phyloP scores from a whole-genome alignment of 2,888 invertebrate species.

The Chloromyia formosa region DNA sequence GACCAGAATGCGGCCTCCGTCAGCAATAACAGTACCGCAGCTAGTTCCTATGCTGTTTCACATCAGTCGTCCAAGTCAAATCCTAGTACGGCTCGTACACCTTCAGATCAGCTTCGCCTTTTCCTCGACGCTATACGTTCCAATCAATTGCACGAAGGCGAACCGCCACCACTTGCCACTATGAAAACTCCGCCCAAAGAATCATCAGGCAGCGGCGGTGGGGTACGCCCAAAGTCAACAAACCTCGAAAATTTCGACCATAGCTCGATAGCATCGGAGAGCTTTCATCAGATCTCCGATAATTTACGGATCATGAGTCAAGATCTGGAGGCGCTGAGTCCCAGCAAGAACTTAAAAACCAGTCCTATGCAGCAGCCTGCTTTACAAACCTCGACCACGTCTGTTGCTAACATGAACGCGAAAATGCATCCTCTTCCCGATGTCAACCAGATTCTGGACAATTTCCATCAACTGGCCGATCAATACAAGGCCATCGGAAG shows the following conservation, averaged over 20 bases:
- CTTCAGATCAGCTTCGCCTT: slow-evolving; percentile 62
- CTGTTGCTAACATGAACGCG: neutral
- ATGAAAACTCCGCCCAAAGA: slow-evolving; percentile 52
- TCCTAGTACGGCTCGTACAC: slow-evolving; percentile 57
- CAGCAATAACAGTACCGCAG: neutral
- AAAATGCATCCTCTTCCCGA: slow-evolving; percentile 57
- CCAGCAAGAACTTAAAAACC: slow-evolving; percentile 51
- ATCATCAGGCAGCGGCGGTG: slow-evolving; percentile 51
- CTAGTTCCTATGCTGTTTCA: slow-evolving; percentile 44
- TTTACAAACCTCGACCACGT: neutral
- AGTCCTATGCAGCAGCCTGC: neutral
- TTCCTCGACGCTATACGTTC: slow-evolving; percentile 63
- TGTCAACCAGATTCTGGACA: slow-evolving; percentile 63
- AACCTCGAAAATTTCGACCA: slow-evolving; percentile 58
- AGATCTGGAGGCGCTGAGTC: slow-evolving; percentile 61
- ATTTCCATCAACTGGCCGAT: slow-evolving; percentile 63
- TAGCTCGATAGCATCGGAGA: slow-evolving; percentile 60
- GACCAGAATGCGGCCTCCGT: neutral
- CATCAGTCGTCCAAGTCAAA: slow-evolving; percentile 34
- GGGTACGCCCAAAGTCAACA: slow-evolving; percentile 39
- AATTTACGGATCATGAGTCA: slow-evolving; percentile 63
- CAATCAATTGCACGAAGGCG: slow-evolving; percentile 61
- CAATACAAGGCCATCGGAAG: slow-evolving; percentile 63
- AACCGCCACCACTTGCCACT: slow-evolving; percentile 34
- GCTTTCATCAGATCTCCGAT: slow-evolving; percentile 63